A percentile compares a stretch with the other conserved stretches of the same genome.
Evolutionary conservation across 2,113 vertebrate species (phyloP).

Genomic region (Mola mola): DNA sequence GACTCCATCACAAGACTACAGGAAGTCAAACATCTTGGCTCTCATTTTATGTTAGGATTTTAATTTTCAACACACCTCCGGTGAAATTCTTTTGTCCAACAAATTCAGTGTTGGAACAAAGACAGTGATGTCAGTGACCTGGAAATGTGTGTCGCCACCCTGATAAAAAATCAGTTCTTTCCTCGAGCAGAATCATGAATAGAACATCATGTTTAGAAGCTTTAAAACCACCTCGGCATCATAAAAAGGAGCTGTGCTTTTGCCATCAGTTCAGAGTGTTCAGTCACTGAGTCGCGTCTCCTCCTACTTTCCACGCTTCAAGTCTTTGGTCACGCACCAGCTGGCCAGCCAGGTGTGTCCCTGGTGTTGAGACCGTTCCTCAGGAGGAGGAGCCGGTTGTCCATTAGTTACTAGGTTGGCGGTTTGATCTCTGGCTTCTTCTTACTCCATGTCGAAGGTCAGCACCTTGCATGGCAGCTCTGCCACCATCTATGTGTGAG

Average conservation of each 20-base stretch:
- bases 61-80: not conserved
- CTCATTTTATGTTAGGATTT: not conserved
- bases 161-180: not conserved
- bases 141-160: not conserved
- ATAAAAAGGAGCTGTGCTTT: not conserved
- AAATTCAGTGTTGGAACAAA: not conserved
- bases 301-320: too few relatives aligned
- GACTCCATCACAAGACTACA: too few relatives aligned
- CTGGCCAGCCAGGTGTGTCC: not conserved
- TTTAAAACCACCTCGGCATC: not conserved
- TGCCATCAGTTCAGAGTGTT: not conserved
- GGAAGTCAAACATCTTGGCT: too few relatives aligned
- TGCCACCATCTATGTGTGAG: not conserved
- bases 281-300: too few relatives aligned
- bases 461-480: not conserved
- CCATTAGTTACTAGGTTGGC: slow-evolving; percentile 1
- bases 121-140: not conserved
- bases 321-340: not conserved
- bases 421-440: slow-evolving; percentile 3
- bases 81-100: not conserved
- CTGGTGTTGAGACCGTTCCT: not conserved
- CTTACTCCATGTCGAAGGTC: not conserved
- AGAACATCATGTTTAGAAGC: not conserved
- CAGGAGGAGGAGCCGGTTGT: not conserved
- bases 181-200: not conserved